These are phyloP conservation scores for Apamea anceps DNA, from an alignment of 2,888 invertebrate species.

Conservation along the genomic window DNA sequence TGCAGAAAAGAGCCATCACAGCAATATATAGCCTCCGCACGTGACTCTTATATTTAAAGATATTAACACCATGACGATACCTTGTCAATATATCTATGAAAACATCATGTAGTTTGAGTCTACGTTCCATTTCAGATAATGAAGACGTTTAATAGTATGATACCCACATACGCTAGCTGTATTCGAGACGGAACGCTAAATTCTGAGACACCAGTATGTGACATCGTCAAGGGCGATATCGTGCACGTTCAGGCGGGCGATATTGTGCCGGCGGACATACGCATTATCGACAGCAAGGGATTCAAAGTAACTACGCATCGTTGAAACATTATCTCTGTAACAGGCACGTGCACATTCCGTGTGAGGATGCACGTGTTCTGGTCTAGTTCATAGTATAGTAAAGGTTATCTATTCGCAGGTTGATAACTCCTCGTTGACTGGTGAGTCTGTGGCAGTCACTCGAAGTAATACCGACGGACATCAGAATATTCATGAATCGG, in stretches of 20 bases:
- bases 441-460: constrained; percentile 97
- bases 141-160: constrained; percentile 99
- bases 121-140: constrained; percentile 93
- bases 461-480: constrained; percentile 96
- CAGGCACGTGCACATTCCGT: constrained; percentile 35
- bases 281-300: constrained; percentile 97
- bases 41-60: too few relatives aligned
- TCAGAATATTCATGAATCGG: constrained; percentile 97
- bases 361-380: constrained; percentile 38
- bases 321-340: constrained; percentile 31
- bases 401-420: constrained; percentile 87
- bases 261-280: constrained; percentile 98
- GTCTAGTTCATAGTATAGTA: constrained; percentile 18
- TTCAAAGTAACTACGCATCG: constrained; percentile 91
- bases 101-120: too few relatives aligned
- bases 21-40: too few relatives aligned
- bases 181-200: constrained; percentile 96
- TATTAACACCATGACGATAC: too few relatives aligned
- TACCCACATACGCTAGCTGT: constrained; percentile 97
- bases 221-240: constrained; percentile 98
- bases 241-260: constrained; percentile 97
- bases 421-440: constrained; percentile 98
- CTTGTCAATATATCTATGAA: too few relatives aligned
- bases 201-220: constrained; percentile 95
- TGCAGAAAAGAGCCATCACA: too few relatives aligned